Conservation (phyloP, 2,113 vertebrate genomes). For the Sorex fumeus region DNA sequence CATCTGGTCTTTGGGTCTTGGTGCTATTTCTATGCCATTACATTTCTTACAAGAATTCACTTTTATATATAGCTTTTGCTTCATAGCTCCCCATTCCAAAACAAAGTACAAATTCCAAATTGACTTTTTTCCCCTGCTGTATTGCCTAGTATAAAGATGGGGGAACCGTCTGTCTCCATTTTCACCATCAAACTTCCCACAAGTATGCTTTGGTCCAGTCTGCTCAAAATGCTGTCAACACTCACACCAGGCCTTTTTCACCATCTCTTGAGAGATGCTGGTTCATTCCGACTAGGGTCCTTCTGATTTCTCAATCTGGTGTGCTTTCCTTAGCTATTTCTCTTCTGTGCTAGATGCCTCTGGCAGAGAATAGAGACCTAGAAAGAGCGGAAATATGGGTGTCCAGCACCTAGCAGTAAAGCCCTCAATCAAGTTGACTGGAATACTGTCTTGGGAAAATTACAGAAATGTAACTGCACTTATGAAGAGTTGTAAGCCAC, state of each 20-base stretch:
- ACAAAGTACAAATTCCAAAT: slow-evolving; percentile 28
- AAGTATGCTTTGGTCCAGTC: background rate
- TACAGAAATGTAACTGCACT: slow-evolving; percentile 37
- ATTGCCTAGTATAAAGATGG: background rate
- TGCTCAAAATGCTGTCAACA: background rate
- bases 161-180: slow-evolving; percentile 3
- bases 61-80: slow-evolving; percentile 19
- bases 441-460: slow-evolving; percentile 40
- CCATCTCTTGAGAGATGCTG: background rate
- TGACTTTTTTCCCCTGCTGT: background rate
- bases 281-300: background rate
- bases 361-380: background rate
- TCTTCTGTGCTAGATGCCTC: background rate
- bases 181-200: slow-evolving; percentile 38
- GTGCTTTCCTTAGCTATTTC: background rate
- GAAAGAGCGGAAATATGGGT: background rate
- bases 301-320: background rate
- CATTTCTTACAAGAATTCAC: slow-evolving; percentile 19
- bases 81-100: background rate
- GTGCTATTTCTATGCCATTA: background rate
- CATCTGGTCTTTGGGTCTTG: slow-evolving; percentile 9
- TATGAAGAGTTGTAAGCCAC: background rate
- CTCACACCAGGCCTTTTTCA: background rate
- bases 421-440: background rate
- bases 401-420: background rate